Evolutionary conservation across 2,888 invertebrate genomes (phyloP).

Genomic region (Schizotus pectinicornis): DNA sequence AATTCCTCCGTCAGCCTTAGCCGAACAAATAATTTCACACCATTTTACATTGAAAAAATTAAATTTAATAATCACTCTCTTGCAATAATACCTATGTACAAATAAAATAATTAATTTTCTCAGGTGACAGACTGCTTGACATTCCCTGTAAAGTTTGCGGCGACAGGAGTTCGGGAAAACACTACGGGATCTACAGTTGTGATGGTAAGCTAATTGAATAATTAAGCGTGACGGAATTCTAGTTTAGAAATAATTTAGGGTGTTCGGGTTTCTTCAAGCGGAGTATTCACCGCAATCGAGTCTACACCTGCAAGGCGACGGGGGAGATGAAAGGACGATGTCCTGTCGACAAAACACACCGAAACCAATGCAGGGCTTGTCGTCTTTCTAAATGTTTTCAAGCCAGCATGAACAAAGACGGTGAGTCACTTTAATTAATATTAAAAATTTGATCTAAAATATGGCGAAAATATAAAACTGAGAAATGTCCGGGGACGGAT

Average conservation of each 20-base stretch:
- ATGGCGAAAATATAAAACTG: no score
- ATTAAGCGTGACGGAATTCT: not conserved
- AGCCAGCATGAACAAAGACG: constrained; percentile 97
- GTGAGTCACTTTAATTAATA: constrained; percentile 65
- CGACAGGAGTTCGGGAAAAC: constrained; percentile 98
- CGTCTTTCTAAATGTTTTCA: constrained; percentile 94
- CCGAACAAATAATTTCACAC: not conserved
- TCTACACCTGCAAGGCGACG: constrained; percentile 96
- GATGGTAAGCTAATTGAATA: constrained; percentile 76
- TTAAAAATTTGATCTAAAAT: not conserved
- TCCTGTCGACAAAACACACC: constrained; percentile 95
- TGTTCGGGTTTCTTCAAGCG: constrained; percentile 97
- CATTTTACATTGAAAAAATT: not conserved
- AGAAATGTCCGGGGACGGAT: no score
- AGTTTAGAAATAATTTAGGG: constrained; percentile 61
- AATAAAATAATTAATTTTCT: constrained; percentile 40
- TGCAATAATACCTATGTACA: not conserved
- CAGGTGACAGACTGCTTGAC: constrained; percentile 96
- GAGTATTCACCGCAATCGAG: constrained; percentile 93
- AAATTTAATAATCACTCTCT: no score
- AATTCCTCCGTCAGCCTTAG: not conserved
- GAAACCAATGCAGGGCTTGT: constrained; percentile 97
- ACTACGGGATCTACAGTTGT: constrained; percentile 99
- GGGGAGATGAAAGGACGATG: constrained; percentile 92
- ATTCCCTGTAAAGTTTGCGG: constrained; percentile 99